Conservation (phyloP, 1,140 invertebrate species). For the Euschistus heros region DNA sequence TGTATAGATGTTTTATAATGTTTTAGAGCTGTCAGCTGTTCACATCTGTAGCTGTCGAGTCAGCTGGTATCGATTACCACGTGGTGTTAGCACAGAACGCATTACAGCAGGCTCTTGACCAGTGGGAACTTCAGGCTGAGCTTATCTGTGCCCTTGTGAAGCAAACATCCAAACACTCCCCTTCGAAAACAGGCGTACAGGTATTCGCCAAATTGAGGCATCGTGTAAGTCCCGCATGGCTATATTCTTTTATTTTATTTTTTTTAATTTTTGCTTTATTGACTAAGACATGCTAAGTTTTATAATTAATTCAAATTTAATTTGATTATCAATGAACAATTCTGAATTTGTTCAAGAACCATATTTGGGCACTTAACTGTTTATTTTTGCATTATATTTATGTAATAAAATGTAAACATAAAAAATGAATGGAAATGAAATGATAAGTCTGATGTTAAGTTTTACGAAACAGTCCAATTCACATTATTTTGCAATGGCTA, state of each 20-base stretch:
- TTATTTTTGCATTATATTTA: too few species aligned
- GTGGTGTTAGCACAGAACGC: constrained; percentile 90
- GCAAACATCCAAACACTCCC: constrained; percentile 80
- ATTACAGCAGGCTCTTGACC: constrained; percentile 77
- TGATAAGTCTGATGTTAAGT: too few species aligned
- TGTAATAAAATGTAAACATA: too few species aligned
- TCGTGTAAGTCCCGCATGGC: constrained; percentile 33
- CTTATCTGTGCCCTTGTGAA: constrained; percentile 81
- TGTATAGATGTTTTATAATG: constrained; percentile 9
- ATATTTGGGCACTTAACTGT: too few species aligned
- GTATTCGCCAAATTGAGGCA: constrained; percentile 44
- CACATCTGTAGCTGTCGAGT: constrained; percentile 86
- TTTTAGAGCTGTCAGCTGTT: constrained; percentile 82
- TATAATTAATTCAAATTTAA: too few species aligned
- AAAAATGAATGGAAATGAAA: too few species aligned
- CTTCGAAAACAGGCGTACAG: constrained; percentile 81
- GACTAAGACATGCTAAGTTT: not conserved
- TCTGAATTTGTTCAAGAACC: too few species aligned
- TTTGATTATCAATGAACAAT: too few species aligned
- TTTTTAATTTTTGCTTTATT: constrained; percentile 9
- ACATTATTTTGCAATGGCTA: too few species aligned
- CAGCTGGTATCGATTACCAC: constrained; percentile 90
- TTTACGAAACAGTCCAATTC: too few species aligned
- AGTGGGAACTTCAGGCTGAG: constrained; percentile 82
- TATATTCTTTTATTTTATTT: constrained; percentile 23